Percentiles rank a stretch among this genome's conserved stretches.
These are phyloP conservation scores for Notoglanidium macrostoma DNA, from an alignment of 2,797 vertebrate species.

Conservation along the genomic window DNA sequence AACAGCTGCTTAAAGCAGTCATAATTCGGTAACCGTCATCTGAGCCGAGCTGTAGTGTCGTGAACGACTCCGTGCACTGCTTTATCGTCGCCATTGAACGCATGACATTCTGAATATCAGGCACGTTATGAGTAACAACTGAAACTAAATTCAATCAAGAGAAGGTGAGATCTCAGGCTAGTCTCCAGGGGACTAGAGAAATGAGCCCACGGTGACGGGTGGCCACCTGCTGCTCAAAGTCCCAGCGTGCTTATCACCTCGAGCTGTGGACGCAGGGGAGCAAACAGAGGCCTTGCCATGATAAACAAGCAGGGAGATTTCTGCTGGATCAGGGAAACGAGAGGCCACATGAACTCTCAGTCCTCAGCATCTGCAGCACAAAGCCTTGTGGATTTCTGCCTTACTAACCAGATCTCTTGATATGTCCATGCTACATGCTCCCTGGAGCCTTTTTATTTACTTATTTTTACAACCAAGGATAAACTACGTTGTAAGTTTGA, in stretches of 20 bases:
- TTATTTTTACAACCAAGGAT: not conserved
- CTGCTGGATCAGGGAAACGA: slow-evolving; percentile 57
- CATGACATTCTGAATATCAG: not conserved
- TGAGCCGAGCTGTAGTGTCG: not conserved
- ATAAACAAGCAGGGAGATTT: slow-evolving; percentile 61
- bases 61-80: not conserved
- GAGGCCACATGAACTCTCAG: slow-evolving; percentile 41
- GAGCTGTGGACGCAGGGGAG: slow-evolving; percentile 42
- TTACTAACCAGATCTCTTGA: not conserved
- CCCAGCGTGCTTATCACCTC: slow-evolving; percentile 74
- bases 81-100: not conserved
- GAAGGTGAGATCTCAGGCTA: slow-evolving; percentile 21
- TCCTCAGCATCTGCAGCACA: not conserved
- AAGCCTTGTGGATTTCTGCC: slow-evolving; percentile 12
- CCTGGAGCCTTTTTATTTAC: not conserved
- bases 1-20: not conserved
- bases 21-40: not conserved
- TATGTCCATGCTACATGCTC: not conserved
- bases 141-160: slow-evolving; percentile 7
- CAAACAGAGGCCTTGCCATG: slow-evolving; percentile 59
- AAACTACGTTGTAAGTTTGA: not conserved
- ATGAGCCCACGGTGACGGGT: slow-evolving; percentile 44
- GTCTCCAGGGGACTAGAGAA: slow-evolving; percentile 37
- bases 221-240: slow-evolving; percentile 77
- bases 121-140: not conserved